These are phyloP conservation scores for Phyto melanocephala DNA, from an alignment of 2,888 invertebrate species.

Conservation along the genomic window DNA sequence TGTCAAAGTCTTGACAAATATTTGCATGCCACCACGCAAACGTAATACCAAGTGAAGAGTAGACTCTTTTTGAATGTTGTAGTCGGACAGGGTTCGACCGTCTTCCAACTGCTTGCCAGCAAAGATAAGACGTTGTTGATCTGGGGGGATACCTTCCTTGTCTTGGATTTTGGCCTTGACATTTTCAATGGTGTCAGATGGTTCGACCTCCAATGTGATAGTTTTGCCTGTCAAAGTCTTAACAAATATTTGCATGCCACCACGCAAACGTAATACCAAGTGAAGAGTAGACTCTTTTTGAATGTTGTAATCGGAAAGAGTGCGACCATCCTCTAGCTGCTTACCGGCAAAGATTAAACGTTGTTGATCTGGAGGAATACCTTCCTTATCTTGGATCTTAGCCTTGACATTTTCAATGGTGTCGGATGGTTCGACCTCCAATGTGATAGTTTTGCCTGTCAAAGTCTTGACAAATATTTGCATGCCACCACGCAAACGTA, in stretches of 20 bases:
- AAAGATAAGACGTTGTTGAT: slow-evolving; percentile 66
- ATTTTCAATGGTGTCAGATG: slow-evolving; percentile 63
- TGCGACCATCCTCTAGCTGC: slow-evolving; percentile 64
- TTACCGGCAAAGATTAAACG: slow-evolving; percentile 67
- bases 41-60: slow-evolving; percentile 70
- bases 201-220: slow-evolving; percentile 62
- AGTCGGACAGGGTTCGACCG: slow-evolving; percentile 63
- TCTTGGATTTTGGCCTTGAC: slow-evolving; percentile 65
- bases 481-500: slow-evolving; percentile 66
- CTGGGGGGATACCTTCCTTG: slow-evolving; percentile 66
- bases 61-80: slow-evolving; percentile 64
- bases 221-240: slow-evolving; percentile 64
- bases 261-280: slow-evolving; percentile 68
- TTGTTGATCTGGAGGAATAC: slow-evolving; percentile 67
- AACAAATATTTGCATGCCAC: slow-evolving; percentile 64
- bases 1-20: slow-evolving; percentile 63
- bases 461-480: slow-evolving; percentile 65
- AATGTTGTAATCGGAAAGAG: slow-evolving; percentile 64
- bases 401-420: slow-evolving; percentile 66
- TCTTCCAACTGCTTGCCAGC: slow-evolving; percentile 65
- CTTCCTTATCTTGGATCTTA: slow-evolving; percentile 66
- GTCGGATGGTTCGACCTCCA: slow-evolving; percentile 65
- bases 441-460: slow-evolving; percentile 63
- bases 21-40: slow-evolving; percentile 64
- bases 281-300: slow-evolving; percentile 69